Evolutionary conservation across 2,888 invertebrate genomes (phyloP), one percentile per base, ranked within the genome.

Genomic region (Mellilla xanthometata): DNA sequence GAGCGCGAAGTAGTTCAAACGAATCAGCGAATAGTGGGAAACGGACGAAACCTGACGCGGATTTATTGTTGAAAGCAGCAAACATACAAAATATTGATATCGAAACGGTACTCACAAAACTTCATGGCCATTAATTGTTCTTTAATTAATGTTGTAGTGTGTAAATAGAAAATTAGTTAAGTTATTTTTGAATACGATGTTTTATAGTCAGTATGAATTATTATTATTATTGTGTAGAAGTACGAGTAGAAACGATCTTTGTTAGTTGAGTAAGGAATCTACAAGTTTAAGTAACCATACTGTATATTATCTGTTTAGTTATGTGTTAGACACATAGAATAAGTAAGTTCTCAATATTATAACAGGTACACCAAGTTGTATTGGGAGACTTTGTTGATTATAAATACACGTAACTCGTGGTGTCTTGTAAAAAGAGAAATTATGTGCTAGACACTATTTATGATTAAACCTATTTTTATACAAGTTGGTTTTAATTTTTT

Each of bases 1-100:
- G 86, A 38, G 50, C 67, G 26, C 72, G 71, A 42, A 73, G 73
- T 49, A 48, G 60, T 13, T 65, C 76, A 1, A 82, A 81, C 4
- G 83, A 83, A 34, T 61, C 68, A 36, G 53, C 56, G 2, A 67
- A 55, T 51, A 76, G 75, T 15, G 68, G 34, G 38, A 90, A 83
- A 53, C 83, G 72, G 59, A 58, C 66, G 1, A 87, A 82, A 58
- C 61, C 77, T 3, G 81, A 85, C 35, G 55, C 81, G 2, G 71
- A 78, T 39, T 79, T 77, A 54, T 62, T 85, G 49, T 68, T 85
- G 9, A 72, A 75, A 56, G 71, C 84, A 3, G 72, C 81, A 27
- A 82, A 78, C 55, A 84, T 85, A 57, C 79, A 83, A 62, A 78
- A 89, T 61, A 80, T 90, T 38, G 90, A 89, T 65, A 90, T 90